A percentile compares a stretch with the other conserved stretches of the same genome.
phyloP scores from a whole-genome alignment of 2,888 invertebrate genomes.

The Artemia sinica region DNA sequence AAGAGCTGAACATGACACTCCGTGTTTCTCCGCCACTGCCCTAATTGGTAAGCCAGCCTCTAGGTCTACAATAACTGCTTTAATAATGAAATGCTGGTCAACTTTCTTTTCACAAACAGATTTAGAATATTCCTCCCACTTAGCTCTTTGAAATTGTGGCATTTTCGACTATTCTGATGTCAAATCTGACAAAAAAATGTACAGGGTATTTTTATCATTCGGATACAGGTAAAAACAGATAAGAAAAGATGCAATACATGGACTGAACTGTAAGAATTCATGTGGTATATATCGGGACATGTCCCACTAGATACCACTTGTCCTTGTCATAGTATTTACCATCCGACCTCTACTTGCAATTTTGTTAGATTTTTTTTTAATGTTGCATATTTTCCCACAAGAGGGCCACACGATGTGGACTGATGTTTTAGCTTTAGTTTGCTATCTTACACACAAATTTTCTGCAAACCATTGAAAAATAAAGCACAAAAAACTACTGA shows the following conservation, averaged over 20 bases:
- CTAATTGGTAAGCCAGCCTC: too few relatives aligned
- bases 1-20: conserved; percentile 3
- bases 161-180: neutral
- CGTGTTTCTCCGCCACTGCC: conserved; percentile 1
- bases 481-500: neutral
- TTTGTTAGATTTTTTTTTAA: neutral
- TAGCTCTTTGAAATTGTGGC: conserved; percentile 10
- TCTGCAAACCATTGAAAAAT: conserved; percentile 2
- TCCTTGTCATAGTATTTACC: conserved; percentile 4
- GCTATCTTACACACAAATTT: neutral
- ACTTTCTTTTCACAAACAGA: neutral
- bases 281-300: neutral
- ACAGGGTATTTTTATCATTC: neutral
- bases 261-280: conserved; percentile 10
- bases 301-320: conserved; percentile 10
- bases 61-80: too few relatives aligned
- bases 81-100: conserved; percentile 2
- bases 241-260: conserved; percentile 8
- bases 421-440: neutral
- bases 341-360: conserved; percentile 6
- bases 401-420: neutral
- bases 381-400: conserved; percentile 11
- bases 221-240: too few relatives aligned
- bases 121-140: conserved; percentile 1
- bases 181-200: conserved; percentile 10